These are phyloP conservation scores for Oryzias celebensis DNA, from an alignment of 2,113 vertebrate genomes.

Conservation along the genomic window DNA sequence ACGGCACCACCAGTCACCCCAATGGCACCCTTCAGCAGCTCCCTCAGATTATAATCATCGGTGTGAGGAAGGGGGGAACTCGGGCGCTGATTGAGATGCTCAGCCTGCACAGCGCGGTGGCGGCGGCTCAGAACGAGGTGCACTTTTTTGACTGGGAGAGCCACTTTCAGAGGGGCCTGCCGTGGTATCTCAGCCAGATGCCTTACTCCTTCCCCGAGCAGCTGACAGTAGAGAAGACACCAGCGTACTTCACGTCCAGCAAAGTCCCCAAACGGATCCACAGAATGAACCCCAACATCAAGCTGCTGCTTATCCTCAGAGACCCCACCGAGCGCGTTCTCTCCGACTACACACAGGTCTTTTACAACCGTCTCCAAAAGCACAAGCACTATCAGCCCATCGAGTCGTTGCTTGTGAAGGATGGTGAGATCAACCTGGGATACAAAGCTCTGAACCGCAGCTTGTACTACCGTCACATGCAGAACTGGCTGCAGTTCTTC, in stretches of 20 bases:
- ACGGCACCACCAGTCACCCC: conserved; percentile 51
- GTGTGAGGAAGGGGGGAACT: conserved; percentile 95
- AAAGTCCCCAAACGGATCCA: conserved; percentile 88
- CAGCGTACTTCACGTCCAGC: conserved; percentile 93
- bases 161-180: conserved; percentile 86
- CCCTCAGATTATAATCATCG: conserved; percentile 92
- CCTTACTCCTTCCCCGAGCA: conserved; percentile 84
- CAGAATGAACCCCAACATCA: conserved; percentile 83
- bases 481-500: conserved; percentile 91
- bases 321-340: conserved; percentile 93
- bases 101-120: conserved; percentile 87
- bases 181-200: conserved; percentile 96
- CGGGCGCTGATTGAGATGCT: conserved; percentile 96
- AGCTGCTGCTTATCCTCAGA: conserved; percentile 91
- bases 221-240: conserved; percentile 95
- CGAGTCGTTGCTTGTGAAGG: conserved; percentile 86
- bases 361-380: conserved; percentile 93
- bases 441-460: conserved; percentile 98
- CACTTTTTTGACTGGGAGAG: conserved; percentile 98
- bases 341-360: conserved; percentile 97
- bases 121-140: conserved; percentile 90
- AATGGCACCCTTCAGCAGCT: conserved; percentile 83
- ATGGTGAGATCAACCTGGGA: conserved; percentile 85
- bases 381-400: conserved; percentile 89
- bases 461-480: conserved; percentile 89